phyloP scores from a whole-genome alignment of 2,888 invertebrate species.

The Corbicula japonica region DNA sequence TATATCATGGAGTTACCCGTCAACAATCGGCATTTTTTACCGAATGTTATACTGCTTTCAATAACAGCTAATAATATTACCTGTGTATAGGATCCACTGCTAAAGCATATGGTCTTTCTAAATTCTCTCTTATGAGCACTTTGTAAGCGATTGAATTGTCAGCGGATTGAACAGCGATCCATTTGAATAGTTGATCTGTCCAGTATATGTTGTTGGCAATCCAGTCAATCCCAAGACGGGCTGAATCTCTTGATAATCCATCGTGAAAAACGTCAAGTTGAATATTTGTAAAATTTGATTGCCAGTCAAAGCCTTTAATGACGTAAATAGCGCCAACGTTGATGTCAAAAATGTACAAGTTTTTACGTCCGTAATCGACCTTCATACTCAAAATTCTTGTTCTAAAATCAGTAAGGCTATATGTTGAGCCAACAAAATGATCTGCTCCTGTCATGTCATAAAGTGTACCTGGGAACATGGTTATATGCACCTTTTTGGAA shows the following conservation, averaged over 20 bases:
- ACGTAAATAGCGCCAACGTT: not conserved
- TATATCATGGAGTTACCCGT: no score
- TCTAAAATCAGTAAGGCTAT: not conserved
- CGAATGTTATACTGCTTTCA: no score
- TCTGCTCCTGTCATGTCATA: no score
- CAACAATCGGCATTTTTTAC: no score
- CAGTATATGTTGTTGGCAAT: slow-evolving; percentile 4
- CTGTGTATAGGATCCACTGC: not conserved
- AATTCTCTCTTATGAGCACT: not conserved
- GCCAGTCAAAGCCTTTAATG: not conserved
- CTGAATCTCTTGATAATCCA: not conserved
- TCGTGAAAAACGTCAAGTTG: not conserved
- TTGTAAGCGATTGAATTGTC: not conserved
- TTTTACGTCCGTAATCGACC: not conserved
- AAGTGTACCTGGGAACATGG: no score
- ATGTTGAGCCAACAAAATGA: no score
- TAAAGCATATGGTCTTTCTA: not conserved
- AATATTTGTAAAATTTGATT: not conserved
- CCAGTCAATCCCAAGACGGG: not conserved
- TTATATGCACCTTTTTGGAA: no score
- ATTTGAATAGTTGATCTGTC: no score
- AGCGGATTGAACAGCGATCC: no score
- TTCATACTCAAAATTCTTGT: not conserved
- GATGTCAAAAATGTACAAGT: not conserved
- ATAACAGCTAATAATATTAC: no score